phyloP scores from a whole-genome alignment of 2,797 vertebrate species.

The Ficedula albicollis region DNA sequence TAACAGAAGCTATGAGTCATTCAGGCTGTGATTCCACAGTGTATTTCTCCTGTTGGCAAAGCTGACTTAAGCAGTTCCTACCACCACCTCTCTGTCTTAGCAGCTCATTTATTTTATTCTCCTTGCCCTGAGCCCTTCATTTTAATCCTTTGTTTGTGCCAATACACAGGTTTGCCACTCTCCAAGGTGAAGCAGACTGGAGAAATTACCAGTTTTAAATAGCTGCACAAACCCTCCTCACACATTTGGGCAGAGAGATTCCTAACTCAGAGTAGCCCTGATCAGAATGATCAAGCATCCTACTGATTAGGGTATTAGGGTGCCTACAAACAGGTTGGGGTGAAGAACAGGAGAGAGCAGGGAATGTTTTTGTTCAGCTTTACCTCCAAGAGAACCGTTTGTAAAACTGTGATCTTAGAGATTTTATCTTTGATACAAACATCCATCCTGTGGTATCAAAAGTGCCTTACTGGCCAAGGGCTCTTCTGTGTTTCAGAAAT shows the following conservation, averaged over 20 bases:
- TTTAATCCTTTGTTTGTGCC: not conserved
- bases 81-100: not conserved
- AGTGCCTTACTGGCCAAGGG: not conserved
- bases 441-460: not conserved
- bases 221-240: not conserved
- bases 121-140: slow-evolving; percentile 20
- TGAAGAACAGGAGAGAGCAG: not conserved
- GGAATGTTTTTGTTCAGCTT: not conserved
- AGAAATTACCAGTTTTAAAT: not conserved
- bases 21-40: slow-evolving; percentile 29
- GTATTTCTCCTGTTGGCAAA: slow-evolving; percentile 48
- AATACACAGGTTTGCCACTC: not conserved
- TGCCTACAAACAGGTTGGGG: not conserved
- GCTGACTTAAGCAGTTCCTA: slow-evolving; percentile 54
- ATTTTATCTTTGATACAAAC: not conserved
- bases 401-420: not conserved
- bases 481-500: not conserved
- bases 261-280: not conserved
- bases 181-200: not conserved
- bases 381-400: not conserved
- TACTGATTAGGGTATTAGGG: not conserved
- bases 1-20: slow-evolving; percentile 59
- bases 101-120: slow-evolving; percentile 17
- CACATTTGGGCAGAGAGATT: not conserved
- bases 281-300: not conserved